These are phyloP conservation scores for Adelognathus sp. DNA, from an alignment of 2,888 invertebrate genomes.

Conservation along the genomic window DNA sequence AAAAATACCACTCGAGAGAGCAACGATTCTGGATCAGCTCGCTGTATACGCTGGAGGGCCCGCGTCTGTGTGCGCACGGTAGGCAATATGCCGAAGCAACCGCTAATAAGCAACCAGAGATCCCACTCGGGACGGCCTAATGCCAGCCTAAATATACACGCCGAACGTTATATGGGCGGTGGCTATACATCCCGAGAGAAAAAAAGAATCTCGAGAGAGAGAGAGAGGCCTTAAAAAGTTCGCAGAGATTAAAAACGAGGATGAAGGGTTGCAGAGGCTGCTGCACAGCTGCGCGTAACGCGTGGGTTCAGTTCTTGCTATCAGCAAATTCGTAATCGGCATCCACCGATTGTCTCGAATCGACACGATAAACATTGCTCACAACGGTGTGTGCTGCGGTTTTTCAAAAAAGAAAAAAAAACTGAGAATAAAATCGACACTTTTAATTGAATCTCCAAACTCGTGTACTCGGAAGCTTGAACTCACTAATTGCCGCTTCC, in stretches of 20 bases:
- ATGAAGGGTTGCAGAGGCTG: conserved; percentile 19
- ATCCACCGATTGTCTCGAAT: conserved; percentile 24
- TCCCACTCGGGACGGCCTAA: conserved; percentile 68
- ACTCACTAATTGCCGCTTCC: not conserved
- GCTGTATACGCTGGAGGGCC: conserved; percentile 17
- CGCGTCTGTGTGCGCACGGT: conserved; percentile 42
- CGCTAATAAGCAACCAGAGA: conserved; percentile 73
- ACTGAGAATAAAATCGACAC: too few species aligned
- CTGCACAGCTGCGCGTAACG: conserved; percentile 52
- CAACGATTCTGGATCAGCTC: conserved; percentile 11
- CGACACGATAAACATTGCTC: not conserved
- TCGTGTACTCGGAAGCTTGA: not conserved
- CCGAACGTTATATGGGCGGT: conserved; percentile 59
- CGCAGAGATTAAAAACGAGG: conserved; percentile 31
- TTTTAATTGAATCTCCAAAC: conserved; percentile 14
- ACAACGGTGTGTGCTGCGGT: not conserved
- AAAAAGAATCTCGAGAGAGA: conserved; percentile 28
- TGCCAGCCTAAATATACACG: conserved; percentile 75
- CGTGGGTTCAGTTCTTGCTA: conserved; percentile 34
- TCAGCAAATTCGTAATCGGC: conserved; percentile 30
- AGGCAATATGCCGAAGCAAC: conserved; percentile 59
- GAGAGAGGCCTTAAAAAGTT: conserved; percentile 48
- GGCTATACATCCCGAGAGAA: conserved; percentile 30
- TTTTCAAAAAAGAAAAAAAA: not conserved
- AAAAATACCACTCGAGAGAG: not conserved